Evolutionary conservation across 2,113 vertebrate species (phyloP).

Genomic region (Mobula birostris): DNA sequence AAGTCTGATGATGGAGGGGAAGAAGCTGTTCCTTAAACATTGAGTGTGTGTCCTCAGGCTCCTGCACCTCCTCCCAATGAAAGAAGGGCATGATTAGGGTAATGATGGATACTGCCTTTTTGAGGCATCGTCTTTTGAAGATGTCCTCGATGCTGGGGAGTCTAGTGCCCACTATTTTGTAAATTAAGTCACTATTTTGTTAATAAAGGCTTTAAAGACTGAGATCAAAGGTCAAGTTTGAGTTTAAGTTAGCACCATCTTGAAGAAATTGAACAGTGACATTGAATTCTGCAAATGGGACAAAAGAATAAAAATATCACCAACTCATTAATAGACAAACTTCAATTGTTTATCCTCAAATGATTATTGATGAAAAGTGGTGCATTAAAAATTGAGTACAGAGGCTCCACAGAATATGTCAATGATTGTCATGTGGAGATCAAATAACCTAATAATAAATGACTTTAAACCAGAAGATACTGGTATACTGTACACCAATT

Average conservation of each 20-base stretch:
- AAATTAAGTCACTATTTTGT: not conserved
- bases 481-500: not conserved
- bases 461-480: not conserved
- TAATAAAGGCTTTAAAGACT: not conserved
- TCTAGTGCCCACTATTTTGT: too few species aligned
- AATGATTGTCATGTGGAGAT: not conserved
- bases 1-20: too few species aligned
- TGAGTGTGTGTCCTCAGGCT: too few species aligned
- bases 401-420: not conserved
- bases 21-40: too few species aligned
- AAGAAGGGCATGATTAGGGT: too few species aligned
- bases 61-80: too few species aligned
- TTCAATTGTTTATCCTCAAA: not conserved
- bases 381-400: not conserved
- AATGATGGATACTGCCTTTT: too few species aligned
- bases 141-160: too few species aligned
- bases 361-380: not conserved
- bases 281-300: conserved; percentile 4
- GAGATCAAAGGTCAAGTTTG: not conserved
- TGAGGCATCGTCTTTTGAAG: too few species aligned
- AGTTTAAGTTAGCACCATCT: not conserved
- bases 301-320: not conserved
- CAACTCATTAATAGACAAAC: not conserved
- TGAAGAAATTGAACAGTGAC: not conserved
- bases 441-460: not conserved